Base-by-base conservation (phyloP, 2,797 vertebrate species). In the Zenarchopterus dispar region DNA sequence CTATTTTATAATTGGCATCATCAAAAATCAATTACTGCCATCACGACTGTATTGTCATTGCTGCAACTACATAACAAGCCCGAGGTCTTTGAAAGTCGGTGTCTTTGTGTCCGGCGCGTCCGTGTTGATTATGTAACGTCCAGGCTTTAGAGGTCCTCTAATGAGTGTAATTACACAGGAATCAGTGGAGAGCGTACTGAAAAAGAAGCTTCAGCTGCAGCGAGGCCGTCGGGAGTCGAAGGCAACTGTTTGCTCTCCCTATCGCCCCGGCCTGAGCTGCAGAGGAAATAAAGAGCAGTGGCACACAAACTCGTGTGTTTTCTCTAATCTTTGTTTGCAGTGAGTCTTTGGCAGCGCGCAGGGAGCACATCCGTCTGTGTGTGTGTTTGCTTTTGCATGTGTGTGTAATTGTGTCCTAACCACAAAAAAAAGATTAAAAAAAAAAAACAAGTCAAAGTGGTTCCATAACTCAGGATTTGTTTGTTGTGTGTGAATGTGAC, bases 291-390 rank as follows among this genome's bases (percentile, higher is more conserved):
- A 88, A 80, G 84, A 78, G 62, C 78, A 73, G 68, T 56, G 77
- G 75, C 82, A 79, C 75, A 79, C 81, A 61, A 85, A 90, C 82
- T 73, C 70, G 89, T 86, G 85, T 47, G 74, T 84, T 86, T 77
- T 81, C 82, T 85, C 81, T 86, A 82, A 90, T 89, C 90, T 89
- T 39, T 87, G 77, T 88, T 89, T 89, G 85, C 85, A 85, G 84
- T 72, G 52, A 73, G 64, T 74, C 73, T 78, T 55, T 79, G 77
- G 80, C 64, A 57, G 54, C 13, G 17, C 60, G 50, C 47, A 64
- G 57, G 45, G 68, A 61, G 56, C 62, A 58, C 62, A 39, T 84
- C 75, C 70, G 51, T 65, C 11, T 41, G 16, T 56, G 55, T 57
- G 10, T 61, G 46, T 62, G 21, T 68, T 18, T 69, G 21, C 31